Base-by-base conservation (phyloP, 2,888 invertebrate species). In the Arge pagana region DNA sequence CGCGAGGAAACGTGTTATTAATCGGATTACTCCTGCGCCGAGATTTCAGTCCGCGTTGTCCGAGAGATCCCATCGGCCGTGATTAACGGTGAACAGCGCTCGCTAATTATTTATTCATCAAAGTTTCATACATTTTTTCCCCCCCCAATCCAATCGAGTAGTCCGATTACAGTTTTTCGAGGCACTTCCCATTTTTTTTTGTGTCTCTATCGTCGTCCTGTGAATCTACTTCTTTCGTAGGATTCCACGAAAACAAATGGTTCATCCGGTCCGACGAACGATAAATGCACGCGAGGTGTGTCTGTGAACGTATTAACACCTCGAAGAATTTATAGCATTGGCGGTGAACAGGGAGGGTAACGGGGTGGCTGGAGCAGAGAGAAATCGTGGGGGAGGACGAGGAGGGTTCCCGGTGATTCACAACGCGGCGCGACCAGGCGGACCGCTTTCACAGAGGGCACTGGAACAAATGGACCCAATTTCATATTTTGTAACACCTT, bases 231-330 rank as follows among this genome's bases (percentile, higher is more conserved):
- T 8, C 16, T 15, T 16, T 16, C 3, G 2, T 4, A 28, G 7
- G 28, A 28, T 7, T 8, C 7, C 7, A 28, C 7, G 10, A 10
- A 10, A 28, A 28, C 7, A 28, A 7, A 7, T 8, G 28, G 10
- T 7, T 8, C 7, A 28, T 28, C 28, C 28, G 7, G 7, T 7
- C 28, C 7, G 52, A 41, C 50, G 48, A 33, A 50, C 55, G 58
- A 61, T 62, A 66, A 56, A 57, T 43, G 53, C 61, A 65, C 62
- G 61, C 56, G 61, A 62, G 63, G 18, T 18, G 36, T 45, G 15
- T 68, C 71, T 67, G 70, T 63, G 68, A 72, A 71, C 68, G 66
- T 71, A 72, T 72, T 72, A 72, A 72, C 72, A 72, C 72, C 70
- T 71, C 69, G 70, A 70, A 71, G 70, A 71, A 72, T 72, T 72